These are phyloP conservation scores for Prionace glauca DNA, from an alignment of 2,797 vertebrate genomes.

Conservation along the genomic window DNA sequence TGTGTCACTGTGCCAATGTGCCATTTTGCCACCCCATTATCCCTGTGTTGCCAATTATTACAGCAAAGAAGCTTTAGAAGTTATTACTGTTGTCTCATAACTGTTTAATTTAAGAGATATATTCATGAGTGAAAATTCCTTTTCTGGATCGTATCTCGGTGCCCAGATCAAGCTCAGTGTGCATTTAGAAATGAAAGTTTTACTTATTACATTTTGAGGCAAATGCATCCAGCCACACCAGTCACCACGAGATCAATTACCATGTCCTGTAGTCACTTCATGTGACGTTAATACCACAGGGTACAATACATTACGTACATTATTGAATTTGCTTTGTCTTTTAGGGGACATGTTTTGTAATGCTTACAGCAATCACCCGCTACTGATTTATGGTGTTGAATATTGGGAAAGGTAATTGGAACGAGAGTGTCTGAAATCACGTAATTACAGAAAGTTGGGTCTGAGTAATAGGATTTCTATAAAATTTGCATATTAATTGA, in stretches of 20 bases:
- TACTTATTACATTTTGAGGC: not conserved
- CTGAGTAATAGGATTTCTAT: not conserved
- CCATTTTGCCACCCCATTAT: too few relatives aligned
- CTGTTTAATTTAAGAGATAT: not conserved
- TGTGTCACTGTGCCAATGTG: too few relatives aligned
- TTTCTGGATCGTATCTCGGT: not conserved
- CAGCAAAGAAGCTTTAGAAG: not conserved
- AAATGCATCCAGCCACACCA: not conserved
- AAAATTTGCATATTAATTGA: not conserved
- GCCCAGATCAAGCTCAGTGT: not conserved
- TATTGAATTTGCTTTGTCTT: constrained; percentile 3
- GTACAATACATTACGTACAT: not conserved
- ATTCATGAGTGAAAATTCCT: not conserved
- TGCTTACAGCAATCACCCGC: not conserved
- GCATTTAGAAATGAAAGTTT: not conserved
- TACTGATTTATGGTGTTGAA: not conserved
- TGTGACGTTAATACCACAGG: not conserved
- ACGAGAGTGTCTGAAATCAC: not conserved
- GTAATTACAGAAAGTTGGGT: not conserved
- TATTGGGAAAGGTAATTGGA: not conserved
- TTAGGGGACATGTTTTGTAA: not conserved
- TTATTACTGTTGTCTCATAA: not conserved
- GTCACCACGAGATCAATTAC: not conserved
- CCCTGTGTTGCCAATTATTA: too few relatives aligned
- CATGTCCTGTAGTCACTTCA: not conserved